phyloP scores from a whole-genome alignment of 1,140 invertebrate genomes.

The Solen grandis region DNA sequence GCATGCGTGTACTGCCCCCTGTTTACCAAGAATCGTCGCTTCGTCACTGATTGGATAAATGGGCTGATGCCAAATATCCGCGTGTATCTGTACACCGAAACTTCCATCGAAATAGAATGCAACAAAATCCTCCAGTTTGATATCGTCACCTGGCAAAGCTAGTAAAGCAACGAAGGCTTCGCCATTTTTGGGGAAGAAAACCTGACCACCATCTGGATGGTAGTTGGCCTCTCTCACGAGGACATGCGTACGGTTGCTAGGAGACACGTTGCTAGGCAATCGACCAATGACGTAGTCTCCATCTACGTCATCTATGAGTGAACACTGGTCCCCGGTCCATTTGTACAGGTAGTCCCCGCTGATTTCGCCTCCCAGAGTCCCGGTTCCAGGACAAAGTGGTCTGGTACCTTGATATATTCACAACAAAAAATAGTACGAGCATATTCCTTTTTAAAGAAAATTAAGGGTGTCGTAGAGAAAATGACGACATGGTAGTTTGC shows the following conservation, averaged over 20 bases:
- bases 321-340: slow-evolving; percentile 23
- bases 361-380: slow-evolving; percentile 5
- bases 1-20: slow-evolving; percentile 55
- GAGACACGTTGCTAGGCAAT: slow-evolving; percentile 21
- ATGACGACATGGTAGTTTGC: no score
- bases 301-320: slow-evolving; percentile 12
- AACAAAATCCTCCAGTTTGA: slow-evolving; percentile 45
- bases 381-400: slow-evolving; percentile 19
- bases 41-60: slow-evolving; percentile 53
- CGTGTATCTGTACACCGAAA: slow-evolving; percentile 55
- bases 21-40: slow-evolving; percentile 52
- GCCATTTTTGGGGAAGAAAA: slow-evolving; percentile 50
- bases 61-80: slow-evolving; percentile 58
- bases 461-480: no score
- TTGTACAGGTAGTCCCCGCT: slow-evolving; percentile 27
- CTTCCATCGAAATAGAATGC: slow-evolving; percentile 61
- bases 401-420: slow-evolving; percentile 18
- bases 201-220: slow-evolving; percentile 58
- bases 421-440: no score
- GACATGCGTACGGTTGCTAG: slow-evolving; percentile 35
- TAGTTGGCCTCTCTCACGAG: slow-evolving; percentile 57
- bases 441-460: no score
- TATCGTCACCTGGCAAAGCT: slow-evolving; percentile 57
- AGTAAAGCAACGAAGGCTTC: slow-evolving; percentile 52
- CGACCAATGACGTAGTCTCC: slow-evolving; percentile 34